Conservation (phyloP, 2,888 invertebrate genomes). For the Salticus scenicus region DNA sequence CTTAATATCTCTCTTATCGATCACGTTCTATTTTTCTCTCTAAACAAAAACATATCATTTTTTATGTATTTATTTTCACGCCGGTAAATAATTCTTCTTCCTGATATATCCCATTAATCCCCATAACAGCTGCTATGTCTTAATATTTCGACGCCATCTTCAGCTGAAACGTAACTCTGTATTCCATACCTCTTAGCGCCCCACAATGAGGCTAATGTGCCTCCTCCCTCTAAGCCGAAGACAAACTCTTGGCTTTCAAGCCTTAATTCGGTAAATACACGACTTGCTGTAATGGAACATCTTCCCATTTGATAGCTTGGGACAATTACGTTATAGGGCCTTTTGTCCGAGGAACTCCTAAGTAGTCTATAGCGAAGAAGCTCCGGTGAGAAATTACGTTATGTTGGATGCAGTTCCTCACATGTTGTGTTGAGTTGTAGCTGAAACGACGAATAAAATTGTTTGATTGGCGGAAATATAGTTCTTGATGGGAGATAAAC, state of each 20-base stretch:
- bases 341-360: neutral
- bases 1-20: too few species aligned
- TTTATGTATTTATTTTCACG: too few species aligned
- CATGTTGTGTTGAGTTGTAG: too few species aligned
- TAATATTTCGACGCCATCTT: neutral
- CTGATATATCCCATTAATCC: too few species aligned
- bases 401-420: too few species aligned
- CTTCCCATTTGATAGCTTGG: neutral
- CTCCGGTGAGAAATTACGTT: neutral
- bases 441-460: too few species aligned
- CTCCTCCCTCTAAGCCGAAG: neutral
- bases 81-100: too few species aligned
- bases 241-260: neutral
- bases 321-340: neutral
- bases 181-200: neutral
- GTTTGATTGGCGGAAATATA: too few species aligned
- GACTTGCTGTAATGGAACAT: conserved; percentile 5
- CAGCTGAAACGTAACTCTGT: neutral
- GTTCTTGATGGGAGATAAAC: too few species aligned
- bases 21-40: too few species aligned
- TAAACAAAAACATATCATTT: too few species aligned
- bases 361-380: neutral
- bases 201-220: neutral
- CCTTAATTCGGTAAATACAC: neutral
- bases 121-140: neutral